Conservation (phyloP, 2,888 invertebrate species). For the Acanthosepion esculentum region DNA sequence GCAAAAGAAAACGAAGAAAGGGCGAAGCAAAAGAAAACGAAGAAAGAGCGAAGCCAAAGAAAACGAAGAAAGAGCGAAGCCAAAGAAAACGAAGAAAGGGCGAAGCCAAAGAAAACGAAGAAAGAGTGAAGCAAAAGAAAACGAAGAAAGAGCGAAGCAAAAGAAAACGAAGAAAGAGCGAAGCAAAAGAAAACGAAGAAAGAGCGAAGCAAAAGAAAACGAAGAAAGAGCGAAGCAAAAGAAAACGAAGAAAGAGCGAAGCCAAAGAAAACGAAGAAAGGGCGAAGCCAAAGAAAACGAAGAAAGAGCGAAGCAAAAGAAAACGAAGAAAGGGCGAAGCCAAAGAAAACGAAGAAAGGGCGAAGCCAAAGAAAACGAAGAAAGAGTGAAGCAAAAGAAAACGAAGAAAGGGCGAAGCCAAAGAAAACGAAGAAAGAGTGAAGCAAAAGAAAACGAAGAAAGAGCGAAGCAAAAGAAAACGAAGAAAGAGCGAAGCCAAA, state of each 20-base stretch:
- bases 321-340: background rate
- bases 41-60: too few species aligned
- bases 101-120: too few species aligned
- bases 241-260: background rate
- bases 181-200: background rate
- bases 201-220: background rate
- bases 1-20: too few species aligned
- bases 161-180: too few species aligned
- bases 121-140: too few species aligned
- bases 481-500: background rate
- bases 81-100: background rate
- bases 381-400: too few species aligned
- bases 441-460: background rate
- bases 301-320: too few species aligned
- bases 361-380: too few species aligned
- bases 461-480: background rate
- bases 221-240: background rate
- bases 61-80: background rate
- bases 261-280: background rate
- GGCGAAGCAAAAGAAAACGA: too few species aligned
- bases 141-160: too few species aligned
- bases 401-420: background rate
- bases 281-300: too few species aligned
- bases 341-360: background rate
- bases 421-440: too few species aligned